Conservation (phyloP, 1,140 invertebrate species). For the Cotesia chilonis region DNA sequence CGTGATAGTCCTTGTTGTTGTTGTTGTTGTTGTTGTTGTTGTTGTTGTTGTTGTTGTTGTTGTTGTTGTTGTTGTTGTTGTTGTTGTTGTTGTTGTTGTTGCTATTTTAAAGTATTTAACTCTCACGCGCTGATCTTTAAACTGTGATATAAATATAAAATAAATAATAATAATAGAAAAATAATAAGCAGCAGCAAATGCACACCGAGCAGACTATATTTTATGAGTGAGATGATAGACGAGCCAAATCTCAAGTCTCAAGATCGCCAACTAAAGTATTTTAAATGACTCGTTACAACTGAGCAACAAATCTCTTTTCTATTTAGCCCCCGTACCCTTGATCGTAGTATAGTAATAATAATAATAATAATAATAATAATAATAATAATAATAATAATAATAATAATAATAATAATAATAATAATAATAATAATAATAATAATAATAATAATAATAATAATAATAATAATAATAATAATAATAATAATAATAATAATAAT, state of each 20-base stretch:
- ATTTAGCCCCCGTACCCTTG: not conserved
- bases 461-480: not conserved
- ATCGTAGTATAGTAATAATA: not conserved
- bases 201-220: not conserved
- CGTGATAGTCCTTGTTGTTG: conserved; percentile 14
- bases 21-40: not conserved
- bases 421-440: not conserved
- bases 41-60: conserved; percentile 2
- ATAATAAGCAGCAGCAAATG: not conserved
- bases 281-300: conserved; percentile 21
- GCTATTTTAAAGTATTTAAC: conserved; percentile 11
- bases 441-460: not conserved
- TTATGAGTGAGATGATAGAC: not conserved
- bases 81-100: conserved; percentile 1
- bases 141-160: conserved; percentile 20
- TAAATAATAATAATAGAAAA: too few relatives aligned
- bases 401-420: not conserved
- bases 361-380: not conserved
- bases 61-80: not conserved
- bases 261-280: not conserved
- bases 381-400: not conserved
- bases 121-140: conserved; percentile 23
- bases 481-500: not conserved
- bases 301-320: conserved; percentile 7
- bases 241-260: conserved; percentile 25